phyloP scores from a whole-genome alignment of 2,797 vertebrate genomes.

The Miichthys miiuy region DNA sequence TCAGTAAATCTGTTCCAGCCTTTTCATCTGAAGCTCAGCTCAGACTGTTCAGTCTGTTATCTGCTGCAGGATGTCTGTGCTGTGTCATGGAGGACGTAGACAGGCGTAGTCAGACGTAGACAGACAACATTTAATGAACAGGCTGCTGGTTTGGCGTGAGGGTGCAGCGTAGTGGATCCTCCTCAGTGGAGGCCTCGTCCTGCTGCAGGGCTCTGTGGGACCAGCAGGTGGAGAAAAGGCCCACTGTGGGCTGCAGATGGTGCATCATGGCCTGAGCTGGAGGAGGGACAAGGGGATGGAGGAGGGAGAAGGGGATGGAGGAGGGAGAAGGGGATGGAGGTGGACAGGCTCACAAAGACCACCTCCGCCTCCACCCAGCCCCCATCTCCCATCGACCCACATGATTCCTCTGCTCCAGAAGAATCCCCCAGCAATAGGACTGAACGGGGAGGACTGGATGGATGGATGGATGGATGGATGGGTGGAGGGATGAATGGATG shows the following conservation, averaged over 20 bases:
- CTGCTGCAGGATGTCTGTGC: conserved; percentile 42
- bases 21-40: background rate
- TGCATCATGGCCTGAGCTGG: conserved; percentile 54
- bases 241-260: conserved; percentile 78
- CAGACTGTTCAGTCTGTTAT: background rate
- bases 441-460: background rate
- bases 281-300: conserved; percentile 62
- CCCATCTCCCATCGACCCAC: conserved; percentile 52
- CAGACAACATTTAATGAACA: conserved; percentile 54
- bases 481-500: too few species aligned
- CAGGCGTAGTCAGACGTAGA: background rate
- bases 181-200: conserved; percentile 42
- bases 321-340: conserved; percentile 62
- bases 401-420: conserved; percentile 55
- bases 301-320: conserved; percentile 62
- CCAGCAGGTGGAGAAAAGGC: conserved; percentile 68
- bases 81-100: conserved; percentile 56
- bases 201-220: conserved; percentile 38
- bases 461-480: too few species aligned
- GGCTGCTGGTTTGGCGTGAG: conserved; percentile 36
- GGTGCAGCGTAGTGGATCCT: conserved; percentile 28
- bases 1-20: background rate
- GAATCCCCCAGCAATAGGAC: conserved; percentile 68
- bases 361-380: conserved; percentile 43
- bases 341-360: conserved; percentile 68